Base-by-base conservation (phyloP, 1,140 invertebrate species). In the Orius laevigatus region DNA sequence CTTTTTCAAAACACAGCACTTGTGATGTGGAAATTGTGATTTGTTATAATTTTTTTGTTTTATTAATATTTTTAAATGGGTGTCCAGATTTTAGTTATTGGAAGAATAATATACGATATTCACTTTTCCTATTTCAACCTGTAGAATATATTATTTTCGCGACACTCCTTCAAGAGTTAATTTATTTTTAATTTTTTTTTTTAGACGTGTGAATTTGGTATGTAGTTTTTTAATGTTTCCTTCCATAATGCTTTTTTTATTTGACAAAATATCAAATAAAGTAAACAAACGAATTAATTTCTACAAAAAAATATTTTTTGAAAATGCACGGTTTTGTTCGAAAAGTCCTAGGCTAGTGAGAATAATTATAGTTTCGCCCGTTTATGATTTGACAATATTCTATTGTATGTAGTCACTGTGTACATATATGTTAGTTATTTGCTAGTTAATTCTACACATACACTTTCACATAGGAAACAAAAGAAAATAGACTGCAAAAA, bases 11-110 rank as follows among this genome's bases (percentile, higher is more conserved):
- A 12, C 14, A 42, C 40, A 16, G 49, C 49, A 50, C 49, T 50
- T 50, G 49, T 50, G 49, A 50, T 50, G 49, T 50, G 42, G 19
- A 50, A 41, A 50, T 35, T 50, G 41, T 44, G 41, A 45, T 44
- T 50, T 45, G 40, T 50, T 50, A 50, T 40, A 32, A 10, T 31
- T 41, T 42, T n/a, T 15, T 42, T 19, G 12, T 12, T 43, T 43
- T 31, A 31, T 50, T 50, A 38, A 43, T 41, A 35, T 25, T 11
- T 12, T 49, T 44, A 19, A 19, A 42, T 14, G 40, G 14, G 10
- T 42, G n/a, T 16, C 15, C n/a, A 38, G 36, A 12, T 38, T 14
- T 38, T 14, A 38, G 10, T 38, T 38, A 38, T 38, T 14, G 15
- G n/a, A 38, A 38, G 36, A 38, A 38, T 14, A 38, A 16, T n/a